Base-by-base conservation (phyloP, 2,888 invertebrate genomes). In the Metellina segmentata region DNA sequence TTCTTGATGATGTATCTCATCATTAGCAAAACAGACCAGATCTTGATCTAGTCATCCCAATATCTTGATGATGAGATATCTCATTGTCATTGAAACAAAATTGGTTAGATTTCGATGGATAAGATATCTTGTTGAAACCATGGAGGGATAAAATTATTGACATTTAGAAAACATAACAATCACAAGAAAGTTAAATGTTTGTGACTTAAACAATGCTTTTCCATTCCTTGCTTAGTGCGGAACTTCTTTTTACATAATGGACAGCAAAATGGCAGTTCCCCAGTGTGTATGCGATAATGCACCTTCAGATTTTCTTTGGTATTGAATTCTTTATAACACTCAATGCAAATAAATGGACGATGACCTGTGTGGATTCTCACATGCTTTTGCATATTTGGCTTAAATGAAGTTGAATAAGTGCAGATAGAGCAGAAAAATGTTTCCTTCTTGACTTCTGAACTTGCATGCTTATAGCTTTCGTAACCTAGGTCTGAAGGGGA, bases 261-360 rank as follows among this genome's bases (percentile, higher is more conserved):
- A 75, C 85, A 85, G 0, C 48, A 7, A n/a, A 85, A 85, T 20
- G 77, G 77, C 20, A 61, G 48, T 69, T 85, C 85, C 48, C 85
- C 85, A 75, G 85, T 85, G 48, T 85, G 85, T 48, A 75, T 85
- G 61, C 85, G 74, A 13, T 53, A 85, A 19, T 85, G 85, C 11
- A 85, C 75, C 61, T 85, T 85, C 19, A 85, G 85, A 61, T 85
- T 85, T 48, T 85, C 85, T 77, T 75, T 75, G 0, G 75, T 85
- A 19, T 75, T 86, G 52, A 86, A 86, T 16, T 61, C 70, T 20
- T 71, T 86, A 8, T 52, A 11, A 51, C 86, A 86, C 0, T 78
- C 34, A 51, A 34, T 69, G 70, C 86, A 86, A 16, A 69, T 53
- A 52, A 78, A 86, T 13, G 86, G 86, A 16, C 79, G 69, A 51